Evolutionary conservation across 2,888 invertebrate genomes (phyloP).

Genomic region (Sacculina carcini): DNA sequence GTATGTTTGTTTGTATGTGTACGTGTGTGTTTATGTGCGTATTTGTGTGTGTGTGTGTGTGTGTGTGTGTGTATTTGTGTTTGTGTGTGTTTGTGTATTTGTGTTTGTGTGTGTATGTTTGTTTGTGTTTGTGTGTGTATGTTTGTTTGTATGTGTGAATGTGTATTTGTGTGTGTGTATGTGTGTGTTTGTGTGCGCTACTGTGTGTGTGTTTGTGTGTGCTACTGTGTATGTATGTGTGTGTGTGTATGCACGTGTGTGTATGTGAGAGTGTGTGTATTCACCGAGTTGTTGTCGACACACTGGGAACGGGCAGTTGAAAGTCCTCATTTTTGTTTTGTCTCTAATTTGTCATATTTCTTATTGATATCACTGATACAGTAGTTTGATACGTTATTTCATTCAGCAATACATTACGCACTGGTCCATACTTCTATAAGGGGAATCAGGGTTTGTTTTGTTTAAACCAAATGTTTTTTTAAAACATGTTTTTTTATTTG

Average conservation of each 20-base stretch:
- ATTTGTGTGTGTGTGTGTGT: conserved; percentile 12
- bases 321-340: no score
- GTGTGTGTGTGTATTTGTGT: conserved; percentile 5
- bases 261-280: conserved; percentile 14
- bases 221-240: neutral
- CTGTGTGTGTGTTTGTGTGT: conserved; percentile 15
- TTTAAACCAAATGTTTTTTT: no score
- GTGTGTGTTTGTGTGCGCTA: conserved; percentile 11
- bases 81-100: conserved; percentile 4
- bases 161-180: conserved; percentile 6
- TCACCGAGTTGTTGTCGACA: no score
- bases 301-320: no score
- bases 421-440: no score
- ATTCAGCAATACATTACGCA: no score
- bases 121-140: conserved; percentile 23
- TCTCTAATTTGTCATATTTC: no score
- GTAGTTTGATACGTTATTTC: no score
- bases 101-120: conserved; percentile 13
- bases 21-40: neutral
- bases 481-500: no score
- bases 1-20: conserved; percentile 13
- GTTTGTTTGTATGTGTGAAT: no score
- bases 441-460: no score
- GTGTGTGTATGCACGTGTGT: neutral
- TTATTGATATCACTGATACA: no score